A percentile compares a stretch with the other conserved stretches of the same genome.
phyloP scores from a whole-genome alignment of 2,113 vertebrate species.

The Thalassarche chlororhynchos region DNA sequence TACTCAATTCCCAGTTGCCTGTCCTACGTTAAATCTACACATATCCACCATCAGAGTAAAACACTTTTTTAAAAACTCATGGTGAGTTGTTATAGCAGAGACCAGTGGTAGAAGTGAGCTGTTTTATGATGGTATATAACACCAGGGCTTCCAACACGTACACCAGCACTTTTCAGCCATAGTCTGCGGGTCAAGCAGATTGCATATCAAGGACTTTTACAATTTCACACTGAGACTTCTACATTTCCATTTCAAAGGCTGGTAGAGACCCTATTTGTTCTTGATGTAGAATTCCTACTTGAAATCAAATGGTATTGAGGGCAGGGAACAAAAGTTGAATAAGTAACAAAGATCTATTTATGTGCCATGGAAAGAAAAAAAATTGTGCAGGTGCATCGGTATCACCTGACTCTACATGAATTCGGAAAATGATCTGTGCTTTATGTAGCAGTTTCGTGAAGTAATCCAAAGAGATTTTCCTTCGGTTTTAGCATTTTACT shows the following conservation, averaged over 20 bases:
- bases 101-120: background rate
- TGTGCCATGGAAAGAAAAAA: background rate
- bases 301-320: constrained; percentile 11
- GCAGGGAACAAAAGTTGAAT: background rate
- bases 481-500: background rate
- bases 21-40: background rate
- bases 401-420: background rate
- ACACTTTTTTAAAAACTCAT: background rate
- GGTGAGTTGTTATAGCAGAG: background rate
- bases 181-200: background rate
- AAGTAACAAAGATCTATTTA: background rate
- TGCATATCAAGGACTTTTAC: constrained; percentile 24
- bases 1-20: background rate
- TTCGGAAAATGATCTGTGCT: background rate
- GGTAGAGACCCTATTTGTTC: background rate
- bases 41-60: background rate
- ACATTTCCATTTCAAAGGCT: constrained; percentile 57
- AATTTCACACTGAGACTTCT: background rate
- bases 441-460: background rate
- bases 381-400: background rate
- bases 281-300: constrained; percentile 1
- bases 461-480: background rate
- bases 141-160: background rate
- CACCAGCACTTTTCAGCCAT: background rate
- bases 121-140: background rate